Conservation (phyloP, 1,140 invertebrate genomes). For the Leptinotarsa defecta region DNA sequence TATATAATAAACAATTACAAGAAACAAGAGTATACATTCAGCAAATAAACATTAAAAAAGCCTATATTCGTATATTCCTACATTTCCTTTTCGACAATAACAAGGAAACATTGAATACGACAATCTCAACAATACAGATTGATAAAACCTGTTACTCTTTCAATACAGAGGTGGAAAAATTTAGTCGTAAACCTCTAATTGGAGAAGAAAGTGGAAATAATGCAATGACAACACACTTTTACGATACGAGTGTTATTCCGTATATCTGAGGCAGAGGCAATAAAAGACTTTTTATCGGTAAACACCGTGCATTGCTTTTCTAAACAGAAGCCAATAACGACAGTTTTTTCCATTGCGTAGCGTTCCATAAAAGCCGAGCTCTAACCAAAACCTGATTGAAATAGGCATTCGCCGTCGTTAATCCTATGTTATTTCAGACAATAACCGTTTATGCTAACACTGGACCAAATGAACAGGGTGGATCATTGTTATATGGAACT, state of each 20-base stretch:
- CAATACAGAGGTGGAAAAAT: background rate
- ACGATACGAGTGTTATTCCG: background rate
- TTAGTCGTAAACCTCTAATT: background rate
- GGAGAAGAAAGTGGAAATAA: background rate
- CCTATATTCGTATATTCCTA: no score
- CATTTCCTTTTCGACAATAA: no score
- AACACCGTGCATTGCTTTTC: background rate
- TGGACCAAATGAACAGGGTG: no score
- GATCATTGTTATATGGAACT: no score
- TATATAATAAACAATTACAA: no score
- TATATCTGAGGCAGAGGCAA: background rate
- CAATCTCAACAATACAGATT: no score
- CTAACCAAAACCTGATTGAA: background rate
- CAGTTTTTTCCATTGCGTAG: background rate
- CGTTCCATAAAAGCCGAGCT: background rate
- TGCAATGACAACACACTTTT: conserved; percentile 1
- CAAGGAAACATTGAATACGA: no score
- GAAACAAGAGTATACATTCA: no score
- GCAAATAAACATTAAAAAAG: no score
- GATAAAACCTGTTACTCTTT: background rate
- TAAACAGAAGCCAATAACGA: background rate
- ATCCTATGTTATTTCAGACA: background rate
- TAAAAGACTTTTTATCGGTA: background rate
- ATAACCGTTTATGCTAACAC: no score
- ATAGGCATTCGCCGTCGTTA: background rate